phyloP scores from a whole-genome alignment of 2,797 vertebrate genomes.

The Novumbra hubbsi region DNA sequence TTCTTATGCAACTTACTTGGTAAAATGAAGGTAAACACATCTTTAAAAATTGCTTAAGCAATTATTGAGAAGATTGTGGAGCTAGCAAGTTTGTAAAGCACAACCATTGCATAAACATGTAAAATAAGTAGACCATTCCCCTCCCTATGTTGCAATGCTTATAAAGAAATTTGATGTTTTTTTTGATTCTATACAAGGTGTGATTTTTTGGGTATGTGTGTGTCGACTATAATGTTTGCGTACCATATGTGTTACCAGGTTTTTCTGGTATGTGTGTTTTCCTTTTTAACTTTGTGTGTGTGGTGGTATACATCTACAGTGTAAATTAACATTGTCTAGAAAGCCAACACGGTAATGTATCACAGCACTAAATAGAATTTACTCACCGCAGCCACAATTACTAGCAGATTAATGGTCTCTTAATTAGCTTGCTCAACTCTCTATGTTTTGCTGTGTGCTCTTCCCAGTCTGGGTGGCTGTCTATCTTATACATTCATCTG shows the following conservation, averaged over 20 bases:
- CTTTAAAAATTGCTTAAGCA: background rate
- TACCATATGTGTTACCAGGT: background rate
- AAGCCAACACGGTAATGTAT: slow-evolving; percentile 28
- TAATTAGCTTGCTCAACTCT: slow-evolving; percentile 51
- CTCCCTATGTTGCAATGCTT: background rate
- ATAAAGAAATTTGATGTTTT: background rate
- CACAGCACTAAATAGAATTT: slow-evolving; percentile 36
- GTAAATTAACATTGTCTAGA: slow-evolving; percentile 37
- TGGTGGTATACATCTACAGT: slow-evolving; percentile 15
- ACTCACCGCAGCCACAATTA: slow-evolving; percentile 44
- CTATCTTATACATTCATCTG: slow-evolving; percentile 19
- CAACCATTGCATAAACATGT: background rate
- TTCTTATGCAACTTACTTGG: too few species aligned
- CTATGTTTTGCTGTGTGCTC: slow-evolving; percentile 49
- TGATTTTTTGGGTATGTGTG: background rate
- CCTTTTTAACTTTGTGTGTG: background rate
- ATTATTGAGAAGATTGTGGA: background rate
- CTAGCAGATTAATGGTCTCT: slow-evolving; percentile 49
- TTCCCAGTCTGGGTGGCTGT: slow-evolving; percentile 48
- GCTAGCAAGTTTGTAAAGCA: background rate
- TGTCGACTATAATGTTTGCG: background rate
- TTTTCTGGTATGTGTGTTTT: background rate
- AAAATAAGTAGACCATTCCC: background rate
- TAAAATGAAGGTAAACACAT: too few species aligned
- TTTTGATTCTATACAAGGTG: background rate